Conservation (phyloP, 2,888 invertebrate genomes). For the Euplexia lucipara region DNA sequence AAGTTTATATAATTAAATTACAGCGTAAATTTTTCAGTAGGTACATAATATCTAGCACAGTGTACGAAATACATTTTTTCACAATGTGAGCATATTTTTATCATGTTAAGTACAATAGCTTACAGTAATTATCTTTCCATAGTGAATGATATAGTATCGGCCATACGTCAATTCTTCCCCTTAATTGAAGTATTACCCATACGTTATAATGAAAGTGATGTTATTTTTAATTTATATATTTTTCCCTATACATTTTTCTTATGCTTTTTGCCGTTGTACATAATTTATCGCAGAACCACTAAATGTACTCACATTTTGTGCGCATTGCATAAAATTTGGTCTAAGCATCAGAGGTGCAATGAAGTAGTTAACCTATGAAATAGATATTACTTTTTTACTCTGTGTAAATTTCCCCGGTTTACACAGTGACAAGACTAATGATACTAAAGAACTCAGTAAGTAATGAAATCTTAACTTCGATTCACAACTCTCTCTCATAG, state of each 20-base stretch:
- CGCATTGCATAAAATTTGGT: constrained; percentile 81
- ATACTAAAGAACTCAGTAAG: constrained; percentile 70
- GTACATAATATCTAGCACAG: constrained; percentile 85
- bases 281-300: constrained; percentile 63
- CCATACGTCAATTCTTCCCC: constrained; percentile 89
- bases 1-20: constrained; percentile 89
- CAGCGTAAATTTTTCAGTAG: constrained; percentile 87
- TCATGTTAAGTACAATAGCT: constrained; percentile 79
- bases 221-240: constrained; percentile 62
- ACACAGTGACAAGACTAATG: constrained; percentile 80
- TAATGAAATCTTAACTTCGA: constrained; percentile 75
- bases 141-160: constrained; percentile 71
- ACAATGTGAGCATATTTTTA: constrained; percentile 87
- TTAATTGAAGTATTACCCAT: constrained; percentile 85
- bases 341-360: constrained; percentile 85
- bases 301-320: constrained; percentile 79
- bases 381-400: constrained; percentile 59
- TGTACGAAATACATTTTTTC: constrained; percentile 86
- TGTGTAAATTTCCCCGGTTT: constrained; percentile 90
- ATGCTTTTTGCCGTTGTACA: constrained; percentile 62
- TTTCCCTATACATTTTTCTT: constrained; percentile 59
- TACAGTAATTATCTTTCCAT: constrained; percentile 77
- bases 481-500: constrained; percentile 84
- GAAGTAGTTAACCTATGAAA: constrained; percentile 71
- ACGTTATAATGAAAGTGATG: constrained; percentile 69